A percentile compares a stretch with the other conserved stretches of the same genome.
phyloP scores from a whole-genome alignment of 2,797 vertebrate genomes.

The Rhabdomys pumilio region DNA sequence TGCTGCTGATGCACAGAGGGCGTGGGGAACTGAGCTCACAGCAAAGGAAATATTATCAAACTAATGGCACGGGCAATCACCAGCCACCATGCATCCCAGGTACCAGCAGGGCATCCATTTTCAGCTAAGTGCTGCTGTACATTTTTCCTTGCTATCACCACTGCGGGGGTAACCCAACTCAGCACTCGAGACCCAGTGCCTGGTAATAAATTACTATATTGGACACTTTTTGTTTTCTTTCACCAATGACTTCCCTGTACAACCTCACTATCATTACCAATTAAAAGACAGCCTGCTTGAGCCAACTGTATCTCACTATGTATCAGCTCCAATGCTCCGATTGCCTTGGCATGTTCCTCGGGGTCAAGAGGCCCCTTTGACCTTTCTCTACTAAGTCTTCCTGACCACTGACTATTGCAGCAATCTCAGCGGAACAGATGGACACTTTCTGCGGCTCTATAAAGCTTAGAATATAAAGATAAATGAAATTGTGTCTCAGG shows the following conservation, averaged over 20 bases:
- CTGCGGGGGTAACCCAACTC: constrained; percentile 90
- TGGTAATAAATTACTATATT: constrained; percentile 92
- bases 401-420: constrained; percentile 90
- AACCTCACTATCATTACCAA: constrained; percentile 90
- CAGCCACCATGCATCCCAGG: constrained; percentile 88
- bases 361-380: constrained; percentile 92
- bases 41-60: constrained; percentile 90
- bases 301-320: constrained; percentile 88
- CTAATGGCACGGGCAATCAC: constrained; percentile 91
- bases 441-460: constrained; percentile 90
- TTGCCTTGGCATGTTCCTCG: constrained; percentile 87
- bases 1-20: constrained; percentile 89
- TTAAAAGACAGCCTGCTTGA: constrained; percentile 89
- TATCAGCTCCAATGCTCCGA: constrained; percentile 87
- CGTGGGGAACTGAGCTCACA: constrained; percentile 88
- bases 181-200: constrained; percentile 88
- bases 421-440: constrained; percentile 95
- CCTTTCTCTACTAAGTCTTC: constrained; percentile 91
- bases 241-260: constrained; percentile 87
- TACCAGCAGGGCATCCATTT: constrained; percentile 91
- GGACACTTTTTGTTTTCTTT: constrained; percentile 91
- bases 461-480: constrained; percentile 93
- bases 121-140: constrained; percentile 90
- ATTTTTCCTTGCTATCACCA: constrained; percentile 90
- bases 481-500: constrained; percentile 90